Percentiles rank a stretch among this genome's conserved stretches.
These are phyloP conservation scores for Ptychoptera albimana DNA, from an alignment of 2,888 invertebrate genomes.

Conservation along the genomic window DNA sequence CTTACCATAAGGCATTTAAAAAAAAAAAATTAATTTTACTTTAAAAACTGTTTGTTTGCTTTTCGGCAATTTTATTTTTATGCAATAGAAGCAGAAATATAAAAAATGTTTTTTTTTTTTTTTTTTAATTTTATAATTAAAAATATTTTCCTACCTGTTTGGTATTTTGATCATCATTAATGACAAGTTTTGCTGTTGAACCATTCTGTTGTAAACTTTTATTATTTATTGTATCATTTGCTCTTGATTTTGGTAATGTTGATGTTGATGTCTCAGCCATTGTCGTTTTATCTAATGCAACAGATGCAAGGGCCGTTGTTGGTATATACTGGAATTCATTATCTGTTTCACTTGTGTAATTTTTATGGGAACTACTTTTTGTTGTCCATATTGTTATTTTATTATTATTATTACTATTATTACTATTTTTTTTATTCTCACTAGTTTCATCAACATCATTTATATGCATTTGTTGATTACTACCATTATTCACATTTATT, in stretches of 20 bases:
- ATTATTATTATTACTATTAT: background rate
- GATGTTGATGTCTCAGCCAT: no score
- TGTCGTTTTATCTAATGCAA: no score
- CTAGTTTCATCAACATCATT: background rate
- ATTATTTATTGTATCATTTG: background rate
- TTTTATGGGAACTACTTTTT: background rate
- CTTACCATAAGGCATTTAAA: no score
- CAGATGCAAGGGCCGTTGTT: no score
- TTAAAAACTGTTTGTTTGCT: no score
- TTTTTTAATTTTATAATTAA: background rate
- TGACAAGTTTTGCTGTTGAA: constrained; percentile 26
- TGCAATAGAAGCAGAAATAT: no score
- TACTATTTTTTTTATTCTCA: background rate
- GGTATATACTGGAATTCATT: constrained; percentile 1
- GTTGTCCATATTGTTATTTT: constrained; percentile 3
- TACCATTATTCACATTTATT: constrained; percentile 2
- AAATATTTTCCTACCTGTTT: constrained; percentile 23
- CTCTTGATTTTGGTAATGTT: background rate
- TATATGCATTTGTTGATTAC: background rate
- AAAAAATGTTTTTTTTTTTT: no score
- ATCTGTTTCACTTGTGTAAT: background rate
- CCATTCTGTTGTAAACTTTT: constrained; percentile 16
- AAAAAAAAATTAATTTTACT: no score
- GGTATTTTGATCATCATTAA: constrained; percentile 24
- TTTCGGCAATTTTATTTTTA: no score